Percentiles rank a stretch among this genome's conserved stretches.
Conservation (phyloP, 2,797 vertebrate species). For the Rhodeus uyekii region DNA sequence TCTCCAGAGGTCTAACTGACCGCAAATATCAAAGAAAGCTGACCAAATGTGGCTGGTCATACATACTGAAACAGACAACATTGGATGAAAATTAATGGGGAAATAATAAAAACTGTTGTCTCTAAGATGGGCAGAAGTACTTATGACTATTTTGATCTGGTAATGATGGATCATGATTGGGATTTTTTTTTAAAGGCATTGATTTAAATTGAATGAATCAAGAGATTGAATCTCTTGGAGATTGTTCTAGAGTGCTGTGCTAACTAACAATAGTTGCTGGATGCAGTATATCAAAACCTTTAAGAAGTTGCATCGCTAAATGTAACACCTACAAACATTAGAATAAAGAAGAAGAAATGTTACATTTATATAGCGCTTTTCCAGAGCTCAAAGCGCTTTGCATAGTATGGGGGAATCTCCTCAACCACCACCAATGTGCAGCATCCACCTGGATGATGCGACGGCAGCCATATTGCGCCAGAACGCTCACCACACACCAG, state of each 20-base stretch:
- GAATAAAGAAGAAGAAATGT: too few species aligned
- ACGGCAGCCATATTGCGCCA: too few species aligned
- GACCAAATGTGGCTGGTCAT: not conserved
- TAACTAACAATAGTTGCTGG: not conserved
- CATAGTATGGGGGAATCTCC: too few species aligned
- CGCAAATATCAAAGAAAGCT: slow-evolving; percentile 12
- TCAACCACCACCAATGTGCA: too few species aligned
- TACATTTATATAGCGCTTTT: too few species aligned
- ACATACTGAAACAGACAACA: not conserved
- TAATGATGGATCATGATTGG: not conserved
- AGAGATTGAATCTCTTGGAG: not conserved
- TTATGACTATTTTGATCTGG: not conserved
- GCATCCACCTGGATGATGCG: too few species aligned
- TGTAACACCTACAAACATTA: not conserved
- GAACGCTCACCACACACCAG: too few species aligned
- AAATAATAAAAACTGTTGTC: not conserved
- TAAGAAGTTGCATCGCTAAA: not conserved
- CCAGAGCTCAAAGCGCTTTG: too few species aligned
- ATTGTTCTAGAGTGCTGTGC: not conserved
- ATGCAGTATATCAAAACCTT: not conserved
- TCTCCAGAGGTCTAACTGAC: slow-evolving; percentile 31
- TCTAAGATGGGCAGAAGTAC: not conserved
- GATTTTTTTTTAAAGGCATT: too few species aligned
- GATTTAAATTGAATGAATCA: not conserved
- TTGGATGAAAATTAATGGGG: not conserved